phyloP scores from a whole-genome alignment of 64 coral and sea anemone genomes.

The Pocillopora verrucosa region DNA sequence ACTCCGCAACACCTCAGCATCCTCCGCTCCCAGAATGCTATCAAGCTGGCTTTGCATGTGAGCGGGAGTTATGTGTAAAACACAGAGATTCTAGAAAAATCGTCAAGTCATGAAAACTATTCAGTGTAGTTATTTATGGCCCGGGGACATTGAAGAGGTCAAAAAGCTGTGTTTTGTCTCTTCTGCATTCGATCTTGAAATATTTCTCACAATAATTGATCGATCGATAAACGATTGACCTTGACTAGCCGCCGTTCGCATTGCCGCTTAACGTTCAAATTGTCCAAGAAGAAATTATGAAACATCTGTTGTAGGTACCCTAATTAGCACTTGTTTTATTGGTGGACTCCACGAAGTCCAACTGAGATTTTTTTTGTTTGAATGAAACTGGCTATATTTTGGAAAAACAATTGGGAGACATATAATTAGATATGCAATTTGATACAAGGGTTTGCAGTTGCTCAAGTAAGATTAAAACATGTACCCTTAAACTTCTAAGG shows the following conservation, averaged over 20 bases:
- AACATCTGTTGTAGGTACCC: background rate
- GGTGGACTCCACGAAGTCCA: background rate
- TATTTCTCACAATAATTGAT: background rate
- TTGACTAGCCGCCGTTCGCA: background rate
- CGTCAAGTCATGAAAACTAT: background rate
- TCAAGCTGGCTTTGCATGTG: background rate
- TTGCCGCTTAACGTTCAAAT: background rate
- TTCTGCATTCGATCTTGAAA: slow-evolving; percentile 12
- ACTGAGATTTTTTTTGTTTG: background rate
- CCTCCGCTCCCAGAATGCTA: background rate
- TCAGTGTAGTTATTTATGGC: slow-evolving; percentile 22
- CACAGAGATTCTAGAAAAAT: background rate
- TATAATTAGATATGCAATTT: too few relatives aligned
- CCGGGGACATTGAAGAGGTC: slow-evolving; percentile 1
- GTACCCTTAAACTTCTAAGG: too few relatives aligned
- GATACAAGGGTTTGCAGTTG: too few relatives aligned
- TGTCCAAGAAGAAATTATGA: background rate
- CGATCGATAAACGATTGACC: background rate
- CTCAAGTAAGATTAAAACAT: too few relatives aligned
- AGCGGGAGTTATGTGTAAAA: background rate
- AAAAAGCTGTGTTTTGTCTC: background rate
- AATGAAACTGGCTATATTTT: background rate
- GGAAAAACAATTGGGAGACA: too few relatives aligned
- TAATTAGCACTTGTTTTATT: background rate
- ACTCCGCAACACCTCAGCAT: background rate